phyloP scores from a whole-genome alignment of 2,113 vertebrate genomes.

The Anarhynchus alexandrinus region DNA sequence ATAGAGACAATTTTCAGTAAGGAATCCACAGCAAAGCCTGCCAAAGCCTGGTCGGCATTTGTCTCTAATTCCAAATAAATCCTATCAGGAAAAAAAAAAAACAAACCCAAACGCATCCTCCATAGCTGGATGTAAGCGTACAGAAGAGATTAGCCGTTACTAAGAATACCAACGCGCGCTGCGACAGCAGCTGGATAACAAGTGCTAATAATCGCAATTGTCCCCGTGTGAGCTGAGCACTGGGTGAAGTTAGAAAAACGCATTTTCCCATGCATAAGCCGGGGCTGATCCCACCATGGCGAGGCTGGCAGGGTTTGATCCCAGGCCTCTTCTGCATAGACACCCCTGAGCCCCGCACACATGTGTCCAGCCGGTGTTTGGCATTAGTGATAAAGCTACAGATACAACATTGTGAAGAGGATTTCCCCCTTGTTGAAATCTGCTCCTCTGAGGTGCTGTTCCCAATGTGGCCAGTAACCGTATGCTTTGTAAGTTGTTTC shows the following conservation, averaged over 20 bases:
- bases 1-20: not conserved
- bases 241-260: not conserved
- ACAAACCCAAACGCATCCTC: not conserved
- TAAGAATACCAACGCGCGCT: not conserved
- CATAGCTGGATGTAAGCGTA: not conserved
- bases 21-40: not conserved
- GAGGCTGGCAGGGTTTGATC: not conserved
- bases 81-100: not conserved
- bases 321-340: not conserved
- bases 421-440: not conserved
- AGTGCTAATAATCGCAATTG: not conserved
- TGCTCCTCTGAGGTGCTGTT: not conserved
- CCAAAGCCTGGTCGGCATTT: not conserved
- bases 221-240: not conserved
- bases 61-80: not conserved
- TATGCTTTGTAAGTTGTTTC: not conserved
- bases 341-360: not conserved
- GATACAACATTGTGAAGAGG: not conserved
- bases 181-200: not conserved
- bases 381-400: not conserved
- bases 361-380: accelerated
- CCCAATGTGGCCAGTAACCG: not conserved
- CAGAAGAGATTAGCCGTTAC: conserved; percentile 6
- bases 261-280: not conserved
- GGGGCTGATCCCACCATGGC: accelerated